Evolutionary conservation across 1,140 invertebrate genomes (phyloP).

Genomic region (Ganaspis sp.): DNA sequence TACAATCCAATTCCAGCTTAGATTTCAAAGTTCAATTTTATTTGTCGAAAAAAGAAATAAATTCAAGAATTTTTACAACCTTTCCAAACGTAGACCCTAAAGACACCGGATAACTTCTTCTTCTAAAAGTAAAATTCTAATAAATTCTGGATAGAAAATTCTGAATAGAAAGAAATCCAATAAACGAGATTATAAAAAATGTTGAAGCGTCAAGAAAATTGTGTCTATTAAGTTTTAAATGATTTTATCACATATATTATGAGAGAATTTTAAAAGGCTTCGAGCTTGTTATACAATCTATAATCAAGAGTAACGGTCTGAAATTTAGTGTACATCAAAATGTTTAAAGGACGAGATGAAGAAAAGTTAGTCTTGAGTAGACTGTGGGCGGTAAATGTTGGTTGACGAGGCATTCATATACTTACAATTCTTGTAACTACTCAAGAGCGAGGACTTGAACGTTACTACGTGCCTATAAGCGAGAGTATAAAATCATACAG

Average conservation of each 20-base stretch:
- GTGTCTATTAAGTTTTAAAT: no score
- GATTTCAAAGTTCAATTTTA: no score
- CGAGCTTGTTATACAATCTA: not conserved
- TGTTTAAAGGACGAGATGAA: not conserved
- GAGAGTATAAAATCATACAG: constrained; percentile 18
- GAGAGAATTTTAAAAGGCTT: not conserved
- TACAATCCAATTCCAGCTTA: no score
- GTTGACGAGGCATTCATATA: constrained; percentile 27
- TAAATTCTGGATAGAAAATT: no score
- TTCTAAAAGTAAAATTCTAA: no score
- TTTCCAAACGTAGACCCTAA: no score
- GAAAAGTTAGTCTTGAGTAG: constrained; percentile 3
- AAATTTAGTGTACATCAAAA: constrained; percentile 1
- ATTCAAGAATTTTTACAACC: no score
- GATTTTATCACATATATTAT: not conserved
- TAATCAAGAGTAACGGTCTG: not conserved
- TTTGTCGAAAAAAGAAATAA: no score
- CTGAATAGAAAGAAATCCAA: no score
- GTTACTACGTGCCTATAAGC: constrained; percentile 18
- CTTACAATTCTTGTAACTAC: constrained; percentile 23
- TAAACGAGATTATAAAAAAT: no score
- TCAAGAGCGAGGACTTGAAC: constrained; percentile 12
- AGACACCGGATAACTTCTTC: no score
- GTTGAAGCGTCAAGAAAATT: no score
- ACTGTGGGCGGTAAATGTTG: constrained; percentile 22